Conservation (phyloP, 92 coral and sea anemone species). For the Montipora capitata region DNA sequence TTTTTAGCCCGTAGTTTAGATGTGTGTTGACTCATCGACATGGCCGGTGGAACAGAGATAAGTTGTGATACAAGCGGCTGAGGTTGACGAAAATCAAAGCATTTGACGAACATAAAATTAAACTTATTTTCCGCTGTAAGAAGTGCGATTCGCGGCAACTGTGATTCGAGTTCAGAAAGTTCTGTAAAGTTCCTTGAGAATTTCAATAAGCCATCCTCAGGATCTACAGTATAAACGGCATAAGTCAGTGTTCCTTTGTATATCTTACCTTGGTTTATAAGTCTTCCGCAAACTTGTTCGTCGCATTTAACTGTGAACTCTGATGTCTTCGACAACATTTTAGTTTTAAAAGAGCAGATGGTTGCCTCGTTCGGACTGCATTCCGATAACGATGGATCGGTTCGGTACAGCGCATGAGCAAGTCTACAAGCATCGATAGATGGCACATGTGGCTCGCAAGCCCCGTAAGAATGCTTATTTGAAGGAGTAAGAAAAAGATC, state of each 20-base stretch:
- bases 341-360: constrained; percentile 64
- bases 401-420: constrained; percentile 57
- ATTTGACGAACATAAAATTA: constrained; percentile 76
- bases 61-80: constrained; percentile 60
- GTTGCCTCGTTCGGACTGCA: constrained; percentile 53
- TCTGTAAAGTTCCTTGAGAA: constrained; percentile 30
- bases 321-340: not conserved
- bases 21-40: constrained; percentile 39
- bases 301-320: constrained; percentile 52
- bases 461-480: constrained; percentile 63
- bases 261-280: not conserved
- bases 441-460: constrained; percentile 82
- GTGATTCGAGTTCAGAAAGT: constrained; percentile 54
- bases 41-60: constrained; percentile 65
- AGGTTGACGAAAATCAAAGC: constrained; percentile 22
- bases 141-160: constrained; percentile 62
- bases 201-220: constrained; percentile 59
- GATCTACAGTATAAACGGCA: constrained; percentile 53
- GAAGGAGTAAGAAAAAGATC: not conserved
- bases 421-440: constrained; percentile 60
- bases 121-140: constrained; percentile 51
- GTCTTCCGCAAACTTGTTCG: constrained; percentile 37
- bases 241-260: constrained; percentile 12
- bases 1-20: constrained; percentile 41
- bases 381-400: constrained; percentile 51